Evolutionary conservation across 2,888 invertebrate species (phyloP).

Genomic region (Apodemia duryi): DNA sequence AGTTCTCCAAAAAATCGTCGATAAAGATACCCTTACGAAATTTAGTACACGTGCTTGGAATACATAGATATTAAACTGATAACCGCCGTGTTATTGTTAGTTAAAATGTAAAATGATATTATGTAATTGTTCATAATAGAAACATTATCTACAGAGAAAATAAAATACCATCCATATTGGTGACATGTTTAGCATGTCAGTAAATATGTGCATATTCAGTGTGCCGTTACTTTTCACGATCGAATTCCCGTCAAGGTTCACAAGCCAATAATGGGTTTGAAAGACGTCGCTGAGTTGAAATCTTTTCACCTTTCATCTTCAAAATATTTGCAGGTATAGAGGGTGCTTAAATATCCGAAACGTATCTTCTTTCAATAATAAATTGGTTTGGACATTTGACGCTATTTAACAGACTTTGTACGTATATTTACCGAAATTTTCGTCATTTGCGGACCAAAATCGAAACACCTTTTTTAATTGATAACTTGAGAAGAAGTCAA

Average conservation of each 20-base stretch:
- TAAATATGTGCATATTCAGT: background rate
- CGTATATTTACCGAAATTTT: background rate
- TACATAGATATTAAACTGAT: too few species aligned
- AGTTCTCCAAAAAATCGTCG: too few species aligned
- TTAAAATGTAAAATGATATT: too few species aligned
- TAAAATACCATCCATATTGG: too few species aligned
- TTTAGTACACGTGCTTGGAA: too few species aligned
- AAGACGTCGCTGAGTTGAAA: background rate
- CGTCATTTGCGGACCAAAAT: background rate
- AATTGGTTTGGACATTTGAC: background rate
- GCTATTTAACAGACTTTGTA: background rate
- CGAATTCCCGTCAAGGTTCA: background rate
- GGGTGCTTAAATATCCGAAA: background rate
- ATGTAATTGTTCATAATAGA: too few species aligned
- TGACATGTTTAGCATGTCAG: background rate
- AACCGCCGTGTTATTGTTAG: too few species aligned
- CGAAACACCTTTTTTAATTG: too few species aligned
- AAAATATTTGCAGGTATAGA: background rate
- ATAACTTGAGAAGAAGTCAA: too few species aligned
- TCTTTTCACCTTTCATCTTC: too few species aligned
- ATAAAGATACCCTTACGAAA: too few species aligned
- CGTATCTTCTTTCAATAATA: background rate
- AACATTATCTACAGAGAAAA: too few species aligned
- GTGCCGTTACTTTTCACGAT: background rate
- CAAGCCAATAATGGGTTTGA: slow-evolving; percentile 6